A percentile compares a stretch with the other conserved stretches of the same genome.
Conservation (phyloP, 2,888 invertebrate species). For the Mamestra brassicae region DNA sequence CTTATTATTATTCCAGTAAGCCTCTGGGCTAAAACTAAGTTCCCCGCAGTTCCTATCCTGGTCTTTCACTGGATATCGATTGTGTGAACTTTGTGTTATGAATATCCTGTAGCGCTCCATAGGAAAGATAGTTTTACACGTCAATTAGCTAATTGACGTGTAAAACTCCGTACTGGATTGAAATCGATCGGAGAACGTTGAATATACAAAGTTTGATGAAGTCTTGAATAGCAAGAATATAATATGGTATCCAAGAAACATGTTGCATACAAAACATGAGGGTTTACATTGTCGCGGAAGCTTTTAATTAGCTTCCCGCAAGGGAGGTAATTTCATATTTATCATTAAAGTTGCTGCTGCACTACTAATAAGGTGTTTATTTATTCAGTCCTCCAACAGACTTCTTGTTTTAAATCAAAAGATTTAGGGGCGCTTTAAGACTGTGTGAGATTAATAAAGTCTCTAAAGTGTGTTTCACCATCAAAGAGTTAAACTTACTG, state of each 20-base stretch:
- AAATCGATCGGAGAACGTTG: neutral
- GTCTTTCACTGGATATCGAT: neutral
- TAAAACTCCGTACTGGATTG: neutral
- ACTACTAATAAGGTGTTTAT: neutral
- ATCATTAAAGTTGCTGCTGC: neutral
- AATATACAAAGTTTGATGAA: neutral
- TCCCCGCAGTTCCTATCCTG: neutral
- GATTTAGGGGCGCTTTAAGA: no score
- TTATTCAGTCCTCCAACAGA: neutral
- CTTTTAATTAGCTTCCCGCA: constrained; percentile 2
- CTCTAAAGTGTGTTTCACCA: neutral
- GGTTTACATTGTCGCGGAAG: neutral
- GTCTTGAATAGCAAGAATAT: neutral
- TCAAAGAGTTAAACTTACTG: neutral
- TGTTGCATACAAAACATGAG: neutral
- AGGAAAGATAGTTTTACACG: no score
- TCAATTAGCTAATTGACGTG: neutral
- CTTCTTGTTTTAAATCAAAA: no score
- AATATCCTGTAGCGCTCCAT: neutral
- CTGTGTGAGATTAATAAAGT: no score
- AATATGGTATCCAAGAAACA: neutral
- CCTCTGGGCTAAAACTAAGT: neutral
- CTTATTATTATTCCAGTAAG: neutral
- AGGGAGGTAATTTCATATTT: neutral
- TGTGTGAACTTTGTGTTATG: neutral